Evolutionary conservation across 2,888 invertebrate genomes (phyloP).

Genomic region (Malachius bipustulatus): DNA sequence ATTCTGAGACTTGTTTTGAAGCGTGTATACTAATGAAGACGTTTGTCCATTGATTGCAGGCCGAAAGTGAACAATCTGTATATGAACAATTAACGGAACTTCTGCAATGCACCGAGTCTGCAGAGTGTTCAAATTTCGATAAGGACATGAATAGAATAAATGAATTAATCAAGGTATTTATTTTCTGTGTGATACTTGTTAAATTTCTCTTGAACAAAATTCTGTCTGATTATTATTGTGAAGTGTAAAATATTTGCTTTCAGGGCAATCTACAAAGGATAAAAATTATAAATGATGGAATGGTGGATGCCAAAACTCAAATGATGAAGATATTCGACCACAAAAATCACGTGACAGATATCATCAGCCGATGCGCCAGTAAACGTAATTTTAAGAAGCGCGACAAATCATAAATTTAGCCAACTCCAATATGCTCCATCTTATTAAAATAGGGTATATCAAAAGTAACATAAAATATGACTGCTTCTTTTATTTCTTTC

Average conservation of each 20-base stretch:
- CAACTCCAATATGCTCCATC: too few relatives aligned
- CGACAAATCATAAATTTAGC: constrained; percentile 46
- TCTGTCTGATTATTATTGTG: too few relatives aligned
- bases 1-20: too few relatives aligned
- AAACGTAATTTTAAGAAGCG: constrained; percentile 88
- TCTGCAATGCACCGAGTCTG: constrained; percentile 34
- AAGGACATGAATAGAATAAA: constrained; percentile 38
- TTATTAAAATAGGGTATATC: too few relatives aligned
- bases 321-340: constrained; percentile 86
- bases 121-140: constrained; percentile 29
- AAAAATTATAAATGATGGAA: constrained; percentile 83
- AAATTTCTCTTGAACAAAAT: constrained; percentile 1
- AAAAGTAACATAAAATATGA: too few relatives aligned
- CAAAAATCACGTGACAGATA: constrained; percentile 77
- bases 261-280: constrained; percentile 93
- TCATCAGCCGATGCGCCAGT: constrained; percentile 81
- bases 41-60: constrained; percentile 29
- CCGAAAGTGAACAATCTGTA: constrained; percentile 41
- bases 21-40: neutral
- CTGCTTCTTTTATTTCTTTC: too few relatives aligned
- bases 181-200: neutral
- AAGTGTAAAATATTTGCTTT: constrained; percentile 23
- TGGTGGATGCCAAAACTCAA: constrained; percentile 77
- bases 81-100: constrained; percentile 35
- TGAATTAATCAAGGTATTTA: constrained; percentile 50